phyloP scores from a whole-genome alignment of 2,113 vertebrate species.

The Rhodinocichla rosea region DNA sequence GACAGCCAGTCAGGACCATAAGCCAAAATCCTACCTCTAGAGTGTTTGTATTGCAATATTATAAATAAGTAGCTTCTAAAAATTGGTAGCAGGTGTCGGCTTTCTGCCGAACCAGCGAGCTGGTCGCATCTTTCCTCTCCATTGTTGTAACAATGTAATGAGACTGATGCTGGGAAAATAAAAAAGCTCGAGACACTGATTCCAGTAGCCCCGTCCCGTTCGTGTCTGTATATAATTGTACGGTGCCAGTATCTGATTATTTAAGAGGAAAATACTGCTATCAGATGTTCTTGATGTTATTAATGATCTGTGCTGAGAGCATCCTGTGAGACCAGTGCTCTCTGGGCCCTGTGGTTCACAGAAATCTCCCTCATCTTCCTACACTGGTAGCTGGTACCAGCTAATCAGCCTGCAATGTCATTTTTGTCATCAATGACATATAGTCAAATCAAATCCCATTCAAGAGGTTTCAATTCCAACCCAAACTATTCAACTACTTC shows the following conservation, averaged over 20 bases:
- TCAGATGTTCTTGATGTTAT: background rate
- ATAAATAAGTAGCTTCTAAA: background rate
- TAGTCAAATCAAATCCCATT: background rate
- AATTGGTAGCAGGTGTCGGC: background rate
- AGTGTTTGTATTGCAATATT: background rate
- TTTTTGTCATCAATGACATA: background rate
- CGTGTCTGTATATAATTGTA: no score
- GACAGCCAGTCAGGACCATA: background rate
- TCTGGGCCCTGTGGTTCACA: background rate
- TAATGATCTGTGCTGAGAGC: background rate
- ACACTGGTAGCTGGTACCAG: rapidly evolving
- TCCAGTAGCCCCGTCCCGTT: no score
- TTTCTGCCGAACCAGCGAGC: no score
- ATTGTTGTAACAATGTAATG: no score
- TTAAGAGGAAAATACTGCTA: background rate
- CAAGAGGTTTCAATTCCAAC: background rate
- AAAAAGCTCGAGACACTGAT: no score
- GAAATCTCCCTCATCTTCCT: background rate
- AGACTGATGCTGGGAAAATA: no score
- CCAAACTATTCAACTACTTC: background rate
- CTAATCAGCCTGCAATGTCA: background rate
- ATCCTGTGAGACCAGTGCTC: rapidly evolving
- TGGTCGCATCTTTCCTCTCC: no score
- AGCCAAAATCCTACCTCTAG: background rate
- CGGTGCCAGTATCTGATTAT: background rate